phyloP scores from a whole-genome alignment of 2,113 vertebrate genomes.

The Rhea americana region DNA sequence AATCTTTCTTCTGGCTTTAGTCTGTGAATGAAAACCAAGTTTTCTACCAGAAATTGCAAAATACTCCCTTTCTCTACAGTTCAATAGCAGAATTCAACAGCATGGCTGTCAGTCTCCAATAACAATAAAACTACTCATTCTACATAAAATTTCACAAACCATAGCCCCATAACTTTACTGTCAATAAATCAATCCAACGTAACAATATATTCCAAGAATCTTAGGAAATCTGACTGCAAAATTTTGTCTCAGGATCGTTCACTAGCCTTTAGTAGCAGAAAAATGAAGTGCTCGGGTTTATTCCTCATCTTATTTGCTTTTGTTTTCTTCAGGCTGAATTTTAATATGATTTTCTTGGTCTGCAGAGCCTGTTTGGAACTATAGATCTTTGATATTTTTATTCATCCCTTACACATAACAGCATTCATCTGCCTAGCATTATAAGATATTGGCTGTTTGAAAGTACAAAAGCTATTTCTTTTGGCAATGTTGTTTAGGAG shows the following conservation, averaged over 20 bases:
- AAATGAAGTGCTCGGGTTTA: not conserved
- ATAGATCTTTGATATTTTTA: constrained; percentile 52
- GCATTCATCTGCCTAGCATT: constrained; percentile 59
- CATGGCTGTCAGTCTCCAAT: not conserved
- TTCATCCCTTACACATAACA: constrained; percentile 53
- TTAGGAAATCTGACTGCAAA: not conserved
- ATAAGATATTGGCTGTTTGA: constrained; percentile 51
- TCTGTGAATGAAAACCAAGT: not conserved
- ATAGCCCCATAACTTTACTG: not conserved
- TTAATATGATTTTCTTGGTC: constrained; percentile 38
- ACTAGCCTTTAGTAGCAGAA: not conserved
- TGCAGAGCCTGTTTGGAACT: constrained; percentile 35
- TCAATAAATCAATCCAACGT: not conserved
- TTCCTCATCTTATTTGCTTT: not conserved
- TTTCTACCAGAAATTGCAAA: not conserved
- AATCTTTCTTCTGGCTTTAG: not conserved
- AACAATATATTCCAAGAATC: not conserved
- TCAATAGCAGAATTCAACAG: not conserved
- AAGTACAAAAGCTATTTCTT: constrained; percentile 61
- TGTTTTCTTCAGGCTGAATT: constrained; percentile 42
- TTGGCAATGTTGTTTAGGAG: constrained; percentile 38
- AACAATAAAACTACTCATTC: not conserved
- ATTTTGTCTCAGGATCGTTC: not conserved
- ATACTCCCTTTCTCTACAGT: not conserved
- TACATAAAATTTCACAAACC: not conserved